Evolutionary conservation across 1,140 invertebrate species (phyloP).

Genomic region (Papilio machaon): DNA sequence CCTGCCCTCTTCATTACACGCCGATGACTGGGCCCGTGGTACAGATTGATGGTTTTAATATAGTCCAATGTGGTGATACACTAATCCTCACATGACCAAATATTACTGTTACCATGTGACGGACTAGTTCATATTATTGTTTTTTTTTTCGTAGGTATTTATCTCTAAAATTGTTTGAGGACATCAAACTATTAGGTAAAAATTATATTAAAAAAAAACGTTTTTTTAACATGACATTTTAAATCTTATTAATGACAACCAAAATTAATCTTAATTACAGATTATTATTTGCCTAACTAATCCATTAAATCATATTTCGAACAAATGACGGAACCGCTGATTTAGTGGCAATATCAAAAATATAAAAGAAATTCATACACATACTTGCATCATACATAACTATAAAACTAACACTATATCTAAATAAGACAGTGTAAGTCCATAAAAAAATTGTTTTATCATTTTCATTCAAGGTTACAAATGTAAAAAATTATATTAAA

Average conservation of each 20-base stretch:
- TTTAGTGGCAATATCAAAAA: too few species aligned
- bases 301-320: too few species aligned
- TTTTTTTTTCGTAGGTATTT: background rate
- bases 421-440: background rate
- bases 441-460: background rate
- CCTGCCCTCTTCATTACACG: slow-evolving; percentile 70
- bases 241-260: background rate
- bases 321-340: too few species aligned
- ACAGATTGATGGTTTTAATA: slow-evolving; percentile 69
- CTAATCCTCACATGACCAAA: slow-evolving; percentile 44
- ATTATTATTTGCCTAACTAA: too few species aligned
- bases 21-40: slow-evolving; percentile 53
- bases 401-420: background rate
- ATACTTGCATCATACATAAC: background rate
- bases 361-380: background rate
- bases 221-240: background rate
- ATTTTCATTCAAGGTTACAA: background rate
- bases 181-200: background rate
- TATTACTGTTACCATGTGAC: slow-evolving; percentile 21
- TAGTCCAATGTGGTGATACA: slow-evolving; percentile 43
- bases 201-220: too few species aligned
- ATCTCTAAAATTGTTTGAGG: background rate
- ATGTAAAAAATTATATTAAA: slow-evolving; percentile 50
- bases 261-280: too few species aligned
- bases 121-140: background rate